Percentiles rank a stretch among this genome's conserved stretches.
phyloP scores from a whole-genome alignment of 1,140 invertebrate genomes.

The Drosophila sulfurigaster region DNA sequence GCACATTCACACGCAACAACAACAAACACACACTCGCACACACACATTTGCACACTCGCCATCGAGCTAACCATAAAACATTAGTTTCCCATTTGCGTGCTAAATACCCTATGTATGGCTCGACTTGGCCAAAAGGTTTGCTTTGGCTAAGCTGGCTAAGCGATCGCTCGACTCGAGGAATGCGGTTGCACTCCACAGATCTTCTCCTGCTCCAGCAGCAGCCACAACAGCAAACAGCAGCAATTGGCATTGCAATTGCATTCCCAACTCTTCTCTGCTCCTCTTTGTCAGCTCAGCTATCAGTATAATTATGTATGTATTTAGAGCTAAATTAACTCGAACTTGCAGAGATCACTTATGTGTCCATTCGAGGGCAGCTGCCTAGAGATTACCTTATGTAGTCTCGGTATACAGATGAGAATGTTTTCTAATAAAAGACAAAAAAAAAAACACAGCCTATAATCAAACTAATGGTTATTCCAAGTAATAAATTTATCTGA shows the following conservation, averaged over 20 bases:
- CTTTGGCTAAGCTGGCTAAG: conserved; percentile 16
- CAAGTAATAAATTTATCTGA: not conserved
- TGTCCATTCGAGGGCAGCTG: not conserved
- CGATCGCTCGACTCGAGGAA: conserved; percentile 13
- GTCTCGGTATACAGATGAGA: not conserved
- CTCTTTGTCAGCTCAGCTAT: not conserved
- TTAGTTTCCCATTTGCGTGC: conserved; percentile 82
- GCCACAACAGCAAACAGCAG: not conserved
- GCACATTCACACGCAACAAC: conserved; percentile 75
- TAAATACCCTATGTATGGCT: conserved; percentile 74
- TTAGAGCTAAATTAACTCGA: conserved; percentile 16
- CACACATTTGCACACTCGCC: conserved; percentile 45
- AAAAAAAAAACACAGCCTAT: not conserved
- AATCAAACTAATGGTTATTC: not conserved
- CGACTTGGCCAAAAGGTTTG: conserved; percentile 34
- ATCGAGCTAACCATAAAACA: conserved; percentile 77
- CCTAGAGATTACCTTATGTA: not conserved
- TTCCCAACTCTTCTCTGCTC: not conserved
- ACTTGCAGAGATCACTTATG: not conserved
- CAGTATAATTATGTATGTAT: conserved; percentile 13
- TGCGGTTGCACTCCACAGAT: conserved; percentile 20
- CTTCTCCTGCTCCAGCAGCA: not conserved
- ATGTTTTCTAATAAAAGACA: not conserved
- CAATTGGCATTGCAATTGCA: conserved; percentile 11
- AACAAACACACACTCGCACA: conserved; percentile 45